A percentile compares a stretch with the other conserved stretches of the same genome.
Evolutionary conservation across 2,113 vertebrate species (phyloP).

Genomic region (Vidua chalybeata): DNA sequence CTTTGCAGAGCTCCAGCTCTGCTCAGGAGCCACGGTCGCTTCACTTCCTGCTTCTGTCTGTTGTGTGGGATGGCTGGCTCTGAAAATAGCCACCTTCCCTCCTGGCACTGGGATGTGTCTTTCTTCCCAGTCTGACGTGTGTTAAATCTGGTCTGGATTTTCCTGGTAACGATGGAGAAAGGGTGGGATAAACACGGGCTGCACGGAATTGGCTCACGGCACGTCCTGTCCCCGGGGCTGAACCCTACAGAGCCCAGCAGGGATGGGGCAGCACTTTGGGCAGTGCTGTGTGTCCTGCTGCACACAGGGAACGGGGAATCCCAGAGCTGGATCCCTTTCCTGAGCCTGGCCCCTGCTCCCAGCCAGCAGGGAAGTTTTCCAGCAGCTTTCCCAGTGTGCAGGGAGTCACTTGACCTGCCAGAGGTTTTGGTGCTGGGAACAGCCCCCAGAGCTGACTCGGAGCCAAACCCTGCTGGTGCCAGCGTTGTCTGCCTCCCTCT

Average conservation of each 20-base stretch:
- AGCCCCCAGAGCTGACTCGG: not conserved
- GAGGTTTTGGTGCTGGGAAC: not conserved
- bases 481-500: not conserved
- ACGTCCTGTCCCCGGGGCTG: not conserved
- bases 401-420: not conserved
- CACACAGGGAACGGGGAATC: accelerated
- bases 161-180: not conserved
- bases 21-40: not conserved
- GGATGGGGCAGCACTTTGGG: not conserved
- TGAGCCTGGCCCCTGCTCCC: not conserved
- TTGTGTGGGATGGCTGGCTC: constrained; percentile 28
- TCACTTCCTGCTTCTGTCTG: not conserved
- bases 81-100: constrained; percentile 32
- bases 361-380: not conserved
- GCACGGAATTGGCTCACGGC: accelerated
- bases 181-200: not conserved
- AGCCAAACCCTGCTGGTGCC: not conserved
- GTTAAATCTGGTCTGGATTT: not conserved
- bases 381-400: not conserved
- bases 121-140: constrained; percentile 10
- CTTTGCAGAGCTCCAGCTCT: not conserved
- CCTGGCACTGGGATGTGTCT: not conserved
- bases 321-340: not conserved
- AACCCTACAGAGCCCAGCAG: not conserved
- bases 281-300: not conserved